Evolutionary conservation across 1,140 invertebrate species (phyloP).

Genomic region (Meloidogyne exigua): DNA sequence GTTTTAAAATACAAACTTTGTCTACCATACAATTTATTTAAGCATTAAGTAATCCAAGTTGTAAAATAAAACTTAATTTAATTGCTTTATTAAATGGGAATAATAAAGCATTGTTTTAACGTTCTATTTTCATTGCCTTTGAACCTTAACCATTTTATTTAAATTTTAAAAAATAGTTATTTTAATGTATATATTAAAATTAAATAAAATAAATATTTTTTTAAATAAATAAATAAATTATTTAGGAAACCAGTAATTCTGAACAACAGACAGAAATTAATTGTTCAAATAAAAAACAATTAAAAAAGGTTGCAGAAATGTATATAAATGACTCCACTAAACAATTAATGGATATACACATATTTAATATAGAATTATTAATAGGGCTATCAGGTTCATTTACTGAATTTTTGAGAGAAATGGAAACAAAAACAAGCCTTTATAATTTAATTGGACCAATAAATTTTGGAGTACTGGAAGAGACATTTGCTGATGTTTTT

Average conservation of each 20-base stretch:
- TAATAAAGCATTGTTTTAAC: too few relatives aligned
- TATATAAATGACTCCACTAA: background rate
- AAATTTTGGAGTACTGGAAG: background rate
- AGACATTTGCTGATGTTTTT: background rate
- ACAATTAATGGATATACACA: background rate
- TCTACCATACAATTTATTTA: too few relatives aligned
- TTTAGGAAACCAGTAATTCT: background rate
- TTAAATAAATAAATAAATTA: too few relatives aligned
- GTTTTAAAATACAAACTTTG: too few relatives aligned
- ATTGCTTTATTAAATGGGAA: too few relatives aligned
- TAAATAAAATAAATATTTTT: background rate
- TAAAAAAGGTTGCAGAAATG: background rate
- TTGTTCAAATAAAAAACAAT: conserved; percentile 1
- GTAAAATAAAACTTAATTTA: too few relatives aligned
- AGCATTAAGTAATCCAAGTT: too few relatives aligned
- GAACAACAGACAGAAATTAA: background rate
- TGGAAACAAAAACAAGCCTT: background rate
- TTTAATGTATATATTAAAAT: too few relatives aligned
- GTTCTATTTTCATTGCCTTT: too few relatives aligned
- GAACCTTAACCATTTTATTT: too few relatives aligned
- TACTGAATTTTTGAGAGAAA: background rate
- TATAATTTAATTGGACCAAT: background rate
- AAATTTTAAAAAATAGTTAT: too few relatives aligned
- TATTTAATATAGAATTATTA: background rate
- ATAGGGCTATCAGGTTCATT: background rate